Percentiles rank a stretch among this genome's conserved stretches.
Evolutionary conservation across 2,888 invertebrate species (phyloP).

Genomic region (Lycocerus yunnanus): DNA sequence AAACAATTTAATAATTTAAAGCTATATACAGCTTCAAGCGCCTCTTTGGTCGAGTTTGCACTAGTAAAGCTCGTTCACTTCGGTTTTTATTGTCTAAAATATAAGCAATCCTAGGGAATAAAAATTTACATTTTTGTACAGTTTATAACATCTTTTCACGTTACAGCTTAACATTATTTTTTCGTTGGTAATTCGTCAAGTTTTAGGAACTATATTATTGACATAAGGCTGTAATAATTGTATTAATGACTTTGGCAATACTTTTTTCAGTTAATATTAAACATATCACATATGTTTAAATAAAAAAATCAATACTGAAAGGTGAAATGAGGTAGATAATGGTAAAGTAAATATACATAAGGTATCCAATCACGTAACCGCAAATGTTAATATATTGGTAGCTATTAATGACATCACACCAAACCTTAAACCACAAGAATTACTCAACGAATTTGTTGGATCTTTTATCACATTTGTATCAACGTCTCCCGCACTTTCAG

Average conservation of each 20-base stretch:
- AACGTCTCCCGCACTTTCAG: slow-evolving; percentile 33
- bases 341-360: slow-evolving; percentile 17
- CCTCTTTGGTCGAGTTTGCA: slow-evolving; percentile 49
- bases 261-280: slow-evolving; percentile 14
- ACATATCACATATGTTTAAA: slow-evolving; percentile 38
- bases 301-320: slow-evolving; percentile 45
- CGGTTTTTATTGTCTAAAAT: not conserved
- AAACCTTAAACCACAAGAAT: slow-evolving; percentile 12
- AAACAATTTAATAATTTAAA: slow-evolving; percentile 52
- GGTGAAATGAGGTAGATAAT: slow-evolving; percentile 50
- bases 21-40: slow-evolving; percentile 54
- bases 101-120: not conserved
- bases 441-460: slow-evolving; percentile 8
- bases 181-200: slow-evolving; percentile 9
- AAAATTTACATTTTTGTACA: not conserved
- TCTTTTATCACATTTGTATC: slow-evolving; percentile 38
- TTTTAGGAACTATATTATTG: slow-evolving; percentile 34
- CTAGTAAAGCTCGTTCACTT: not conserved
- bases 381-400: slow-evolving; percentile 17
- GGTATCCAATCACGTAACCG: slow-evolving; percentile 30
- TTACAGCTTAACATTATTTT: not conserved
- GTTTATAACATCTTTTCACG: not conserved
- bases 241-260: slow-evolving; percentile 22
- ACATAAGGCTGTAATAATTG: slow-evolving; percentile 9
- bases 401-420: slow-evolving; percentile 16